phyloP scores from a whole-genome alignment of 2,797 vertebrate species.

The Microcaecilia unicolor region DNA sequence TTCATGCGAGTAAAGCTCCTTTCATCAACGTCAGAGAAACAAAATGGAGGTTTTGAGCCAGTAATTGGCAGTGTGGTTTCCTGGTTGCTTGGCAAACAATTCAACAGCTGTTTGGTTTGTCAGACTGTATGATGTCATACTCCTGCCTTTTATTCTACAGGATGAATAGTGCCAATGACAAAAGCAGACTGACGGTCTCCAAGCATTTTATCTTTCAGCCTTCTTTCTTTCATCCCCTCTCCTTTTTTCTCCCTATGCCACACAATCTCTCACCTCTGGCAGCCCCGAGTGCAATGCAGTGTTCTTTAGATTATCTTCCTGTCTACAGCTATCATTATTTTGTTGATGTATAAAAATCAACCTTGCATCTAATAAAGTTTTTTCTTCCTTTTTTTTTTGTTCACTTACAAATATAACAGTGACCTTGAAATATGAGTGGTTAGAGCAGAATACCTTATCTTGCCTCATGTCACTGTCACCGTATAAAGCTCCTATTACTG shows the following conservation, averaged over 20 bases:
- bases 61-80: too few relatives aligned
- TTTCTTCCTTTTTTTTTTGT: too few relatives aligned
- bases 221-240: not conserved
- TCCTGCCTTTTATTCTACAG: not conserved
- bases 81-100: too few relatives aligned
- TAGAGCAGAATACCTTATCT: conserved; percentile 38
- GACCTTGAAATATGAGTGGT: conserved; percentile 51
- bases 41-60: too few relatives aligned
- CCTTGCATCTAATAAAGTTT: conserved; percentile 16
- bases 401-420: conserved; percentile 26
- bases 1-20: too few relatives aligned
- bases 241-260: not conserved
- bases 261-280: not conserved
- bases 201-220: not conserved
- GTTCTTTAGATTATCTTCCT: not conserved
- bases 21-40: too few relatives aligned
- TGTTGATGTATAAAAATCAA: conserved; percentile 17
- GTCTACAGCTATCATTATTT: conserved; percentile 12
- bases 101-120: too few relatives aligned
- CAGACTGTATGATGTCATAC: too few relatives aligned
- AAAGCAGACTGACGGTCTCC: not conserved
- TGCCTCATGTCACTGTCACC: conserved; percentile 35
- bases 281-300: not conserved
- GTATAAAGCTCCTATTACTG: conserved; percentile 25
- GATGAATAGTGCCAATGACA: not conserved